phyloP scores from a whole-genome alignment of 37 sponge, comb jelly and placozoan species.

The Beroe ovata region DNA sequence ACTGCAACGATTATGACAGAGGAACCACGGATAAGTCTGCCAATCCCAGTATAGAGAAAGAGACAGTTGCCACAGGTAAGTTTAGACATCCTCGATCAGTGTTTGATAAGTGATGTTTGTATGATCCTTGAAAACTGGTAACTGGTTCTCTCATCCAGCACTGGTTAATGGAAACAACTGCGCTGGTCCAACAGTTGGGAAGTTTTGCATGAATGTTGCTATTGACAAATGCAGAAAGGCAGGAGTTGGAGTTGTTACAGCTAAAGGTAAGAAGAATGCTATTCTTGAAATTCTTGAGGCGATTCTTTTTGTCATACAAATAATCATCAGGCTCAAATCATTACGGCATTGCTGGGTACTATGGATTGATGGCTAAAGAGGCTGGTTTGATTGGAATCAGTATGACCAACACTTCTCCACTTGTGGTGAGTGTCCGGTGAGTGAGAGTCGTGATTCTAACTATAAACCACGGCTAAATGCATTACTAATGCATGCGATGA shows the following conservation, averaged over 20 bases:
- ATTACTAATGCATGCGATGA: no score
- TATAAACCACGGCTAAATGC: no score
- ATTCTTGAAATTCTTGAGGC: no score
- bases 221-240: conserved; percentile 81
- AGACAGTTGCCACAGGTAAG: conserved; percentile 74
- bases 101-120: no score
- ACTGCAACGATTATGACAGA: conserved; percentile 72
- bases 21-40: conserved; percentile 75
- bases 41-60: conserved; percentile 73
- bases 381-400: conserved; percentile 82
- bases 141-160: no score
- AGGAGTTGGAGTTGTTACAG: conserved; percentile 87
- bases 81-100: no score
- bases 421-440: conserved; percentile 33
- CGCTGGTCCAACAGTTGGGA: conserved; percentile 80
- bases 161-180: conserved; percentile 82
- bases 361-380: conserved; percentile 77
- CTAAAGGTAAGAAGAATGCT: conserved; percentile 79
- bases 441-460: no score
- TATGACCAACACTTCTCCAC: conserved; percentile 87
- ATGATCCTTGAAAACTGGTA: no score
- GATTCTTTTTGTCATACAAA: background rate
- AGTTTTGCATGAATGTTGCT: conserved; percentile 85
- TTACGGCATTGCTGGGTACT: conserved; percentile 91
- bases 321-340: conserved; percentile 84